phyloP scores from a whole-genome alignment of 2,888 invertebrate species.

The Dynastes grantii region DNA sequence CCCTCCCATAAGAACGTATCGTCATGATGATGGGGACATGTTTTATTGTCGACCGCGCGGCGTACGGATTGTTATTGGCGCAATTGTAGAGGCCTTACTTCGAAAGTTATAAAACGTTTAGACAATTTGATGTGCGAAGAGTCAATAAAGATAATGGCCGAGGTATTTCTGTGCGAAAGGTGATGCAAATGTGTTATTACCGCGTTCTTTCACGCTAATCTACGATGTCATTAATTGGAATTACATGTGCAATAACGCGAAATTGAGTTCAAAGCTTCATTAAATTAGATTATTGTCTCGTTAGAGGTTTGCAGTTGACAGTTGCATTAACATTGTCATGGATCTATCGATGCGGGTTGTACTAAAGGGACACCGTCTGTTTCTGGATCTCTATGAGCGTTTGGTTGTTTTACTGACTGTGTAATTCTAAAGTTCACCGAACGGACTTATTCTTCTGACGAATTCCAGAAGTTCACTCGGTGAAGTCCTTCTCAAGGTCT shows the following conservation, averaged over 20 bases:
- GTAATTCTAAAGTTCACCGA: no score
- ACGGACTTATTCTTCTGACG: no score
- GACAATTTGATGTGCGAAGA: constrained; percentile 40
- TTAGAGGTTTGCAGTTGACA: constrained; percentile 16
- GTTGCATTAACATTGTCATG: constrained; percentile 29
- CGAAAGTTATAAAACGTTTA: constrained; percentile 37
- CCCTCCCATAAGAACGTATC: constrained; percentile 6
- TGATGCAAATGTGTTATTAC: constrained; percentile 41
- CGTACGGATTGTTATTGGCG: constrained; percentile 42
- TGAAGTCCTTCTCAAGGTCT: no score
- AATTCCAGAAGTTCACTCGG: no score
- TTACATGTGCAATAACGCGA: constrained; percentile 28
- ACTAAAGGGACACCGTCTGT: not conserved
- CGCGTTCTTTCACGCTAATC: constrained; percentile 13
- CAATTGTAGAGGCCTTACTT: constrained; percentile 39
- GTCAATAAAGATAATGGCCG: constrained; percentile 30
- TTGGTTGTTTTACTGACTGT: no score
- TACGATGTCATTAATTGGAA: constrained; percentile 31
- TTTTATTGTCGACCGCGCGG: constrained; percentile 19
- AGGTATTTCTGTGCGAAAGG: constrained; percentile 32
- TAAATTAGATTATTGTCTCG: constrained; percentile 45
- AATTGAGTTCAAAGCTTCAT: constrained; percentile 10
- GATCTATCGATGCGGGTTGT: not conserved
- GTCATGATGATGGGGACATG: constrained; percentile 1
- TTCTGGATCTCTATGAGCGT: no score